Conservation (phyloP, 2,113 vertebrate species). For the Mola mola region DNA sequence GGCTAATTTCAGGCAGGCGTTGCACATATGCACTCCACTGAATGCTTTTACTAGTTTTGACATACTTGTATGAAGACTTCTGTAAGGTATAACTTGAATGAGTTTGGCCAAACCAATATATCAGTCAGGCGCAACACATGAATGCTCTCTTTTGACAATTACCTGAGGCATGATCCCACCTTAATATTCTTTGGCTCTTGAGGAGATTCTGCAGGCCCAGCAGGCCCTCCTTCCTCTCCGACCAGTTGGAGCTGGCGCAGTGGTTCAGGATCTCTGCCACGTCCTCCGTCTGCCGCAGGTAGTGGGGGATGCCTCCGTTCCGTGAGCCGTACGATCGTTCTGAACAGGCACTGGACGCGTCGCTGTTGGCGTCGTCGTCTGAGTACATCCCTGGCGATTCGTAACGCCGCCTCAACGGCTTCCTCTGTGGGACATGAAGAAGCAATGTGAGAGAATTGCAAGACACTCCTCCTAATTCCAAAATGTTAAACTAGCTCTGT, state of each 20-base stretch:
- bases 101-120: no score
- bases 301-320: constrained; percentile 95
- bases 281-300: constrained; percentile 94
- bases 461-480: no score
- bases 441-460: neutral
- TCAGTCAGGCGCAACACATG: no score
- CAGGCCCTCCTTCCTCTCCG: constrained; percentile 96
- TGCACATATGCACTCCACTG: no score
- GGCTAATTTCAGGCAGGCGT: no score
- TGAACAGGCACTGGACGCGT: constrained; percentile 95
- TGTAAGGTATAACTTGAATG: no score
- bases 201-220: constrained; percentile 95
- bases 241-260: constrained; percentile 99
- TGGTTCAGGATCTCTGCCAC: constrained; percentile 98
- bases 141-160: no score
- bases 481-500: neutral
- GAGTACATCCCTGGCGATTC: constrained; percentile 98
- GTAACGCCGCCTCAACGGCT: constrained; percentile 90
- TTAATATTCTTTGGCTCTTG: constrained; percentile 95
- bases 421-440: constrained; percentile 82
- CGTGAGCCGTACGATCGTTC: constrained; percentile 95
- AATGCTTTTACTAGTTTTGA: no score
- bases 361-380: constrained; percentile 96
- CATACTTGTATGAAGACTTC: no score
- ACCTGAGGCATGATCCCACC: constrained; percentile 78